A percentile compares a stretch with the other conserved stretches of the same genome.
Conservation (phyloP, 2,888 invertebrate genomes). For the Germaria angustata region DNA sequence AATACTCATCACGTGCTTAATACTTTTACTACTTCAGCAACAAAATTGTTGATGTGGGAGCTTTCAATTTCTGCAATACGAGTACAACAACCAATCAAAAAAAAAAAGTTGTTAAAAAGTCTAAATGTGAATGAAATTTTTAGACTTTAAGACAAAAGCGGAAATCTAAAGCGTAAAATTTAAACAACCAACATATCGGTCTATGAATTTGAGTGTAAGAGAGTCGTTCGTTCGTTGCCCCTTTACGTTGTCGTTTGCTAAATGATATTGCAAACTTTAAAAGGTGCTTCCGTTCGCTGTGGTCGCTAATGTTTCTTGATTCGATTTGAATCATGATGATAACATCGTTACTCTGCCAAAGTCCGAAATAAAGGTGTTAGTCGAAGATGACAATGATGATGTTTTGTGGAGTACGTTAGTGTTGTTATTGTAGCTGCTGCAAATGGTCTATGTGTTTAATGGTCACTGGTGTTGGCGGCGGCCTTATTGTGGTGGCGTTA, state of each 20-base stretch:
- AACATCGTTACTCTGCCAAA: conserved; percentile 8
- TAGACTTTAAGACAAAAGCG: background rate
- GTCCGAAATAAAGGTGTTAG: conserved; percentile 36
- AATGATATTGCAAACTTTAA: conserved; percentile 57
- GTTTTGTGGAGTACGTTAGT: background rate
- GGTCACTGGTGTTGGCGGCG: background rate
- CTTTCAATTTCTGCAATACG: conserved; percentile 32
- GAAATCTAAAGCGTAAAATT: background rate
- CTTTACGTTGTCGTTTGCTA: background rate
- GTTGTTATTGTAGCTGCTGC: background rate
- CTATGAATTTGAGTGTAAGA: background rate
- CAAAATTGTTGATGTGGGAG: conserved; percentile 43
- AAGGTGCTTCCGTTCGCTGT: conserved; percentile 62
- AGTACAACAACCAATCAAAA: conserved; percentile 28
- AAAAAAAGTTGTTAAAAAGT: background rate
- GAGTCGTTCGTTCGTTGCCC: background rate
- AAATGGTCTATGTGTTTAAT: background rate
- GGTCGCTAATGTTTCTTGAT: conserved; percentile 42
- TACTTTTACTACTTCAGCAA: conserved; percentile 9
- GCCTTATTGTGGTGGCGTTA: conserved; percentile 45
- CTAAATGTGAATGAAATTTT: conserved; percentile 49
- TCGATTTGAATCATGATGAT: conserved; percentile 43
- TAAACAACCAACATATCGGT: conserved; percentile 2
- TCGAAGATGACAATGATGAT: conserved; percentile 2
- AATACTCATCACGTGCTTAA: conserved; percentile 60